Evolutionary conservation across 2,888 invertebrate species (phyloP), one percentile per base, ranked within the genome.

Genomic region (Brachylomia viminalis): DNA sequence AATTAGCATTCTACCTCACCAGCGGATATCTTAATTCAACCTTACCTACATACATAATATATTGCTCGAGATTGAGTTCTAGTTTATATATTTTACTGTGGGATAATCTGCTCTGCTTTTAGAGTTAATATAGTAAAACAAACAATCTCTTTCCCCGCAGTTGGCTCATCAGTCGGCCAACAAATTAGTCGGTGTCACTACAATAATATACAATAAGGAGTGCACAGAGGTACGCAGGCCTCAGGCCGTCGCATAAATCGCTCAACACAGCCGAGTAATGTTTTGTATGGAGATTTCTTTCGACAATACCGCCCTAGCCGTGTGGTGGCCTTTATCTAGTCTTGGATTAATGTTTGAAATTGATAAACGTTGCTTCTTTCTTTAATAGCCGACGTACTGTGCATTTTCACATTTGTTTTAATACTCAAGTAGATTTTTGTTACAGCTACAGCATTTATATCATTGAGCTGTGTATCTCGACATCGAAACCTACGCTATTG

Each of bases 281-380:
- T 96, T 96, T 96, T 96, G 96, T 96, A 96, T 96, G 95, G 96
- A 96, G 96, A 95, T 96, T 96, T 96, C 96, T 96, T 96, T 96
- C 96, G 94, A 94, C 96, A 93, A 92, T 89, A 90, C 91, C 89
- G 88, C 91, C 92, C 92, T 90, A 90, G 92, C 91, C 91, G 93
- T 94, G 94, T 93, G 90, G 92, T 95, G 94, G 94, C 93, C 95
- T 95, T 94, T 95, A 95, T 96, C 96, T 96, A 95, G 94, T 93
- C 92, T 93, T 93, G 93, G 93, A 96, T 95, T 95, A 95, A 96
- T 95, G 92, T 92, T 92, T 92, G 92, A 94, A 94, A 94, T 95
- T 95, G 94, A 94, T 95, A 93, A 94, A 95, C 88, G 88, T 83
- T 80, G 79, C 86, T 89, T 84, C 79, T 89, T 90, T 91, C 90